Evolutionary conservation across 2,113 vertebrate genomes (phyloP), one percentile per base, ranked within the genome.

Genomic region (Megaceryle maxima): DNA sequence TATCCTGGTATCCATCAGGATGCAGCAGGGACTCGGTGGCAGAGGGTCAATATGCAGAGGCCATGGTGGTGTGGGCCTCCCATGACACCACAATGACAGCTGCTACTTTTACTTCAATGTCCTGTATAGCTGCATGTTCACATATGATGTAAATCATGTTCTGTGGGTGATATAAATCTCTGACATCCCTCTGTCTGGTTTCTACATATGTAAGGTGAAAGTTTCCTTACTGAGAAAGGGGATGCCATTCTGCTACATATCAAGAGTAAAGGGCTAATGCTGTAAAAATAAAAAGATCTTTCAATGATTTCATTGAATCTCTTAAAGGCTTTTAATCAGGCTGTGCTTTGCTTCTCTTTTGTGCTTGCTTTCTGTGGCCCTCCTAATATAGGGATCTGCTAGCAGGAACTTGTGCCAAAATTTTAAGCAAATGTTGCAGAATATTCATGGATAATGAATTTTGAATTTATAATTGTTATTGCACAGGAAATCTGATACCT

Each of bases 381-480:
- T 73, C 11, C 25, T 69, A 57, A 76, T 2, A 2, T 22, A 57
- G 48, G 14, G 44, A 67, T 70, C 62, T 60, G 33, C 69, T 68
- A 51, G 55, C 59, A 95, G 57, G 14, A 87, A 18, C 37, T 43
- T 51, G 31, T 62, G 90, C 78, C 84, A 92, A 94, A 83, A 90
- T 80, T 90, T 72, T 94, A 90, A 95, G 46, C 62, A 94, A 87
- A 95, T 92, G 73, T 95, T 91, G 66, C 60, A 62, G 90, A 96
- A 93, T 98, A 98, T 98, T 98, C 97, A 97, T 91, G 94, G 96
- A 73, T 96, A 87, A 96, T 92, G 59, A 87, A 91, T 93, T 89
- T 72, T 90, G 44, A 83, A 91, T 85, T 94, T 98, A 97, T 98
- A 97, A 93, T 81, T 35, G 74, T 98, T 98, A 97, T 95, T 91